phyloP scores from a whole-genome alignment of 2,888 invertebrate species.

The Biston betularia region DNA sequence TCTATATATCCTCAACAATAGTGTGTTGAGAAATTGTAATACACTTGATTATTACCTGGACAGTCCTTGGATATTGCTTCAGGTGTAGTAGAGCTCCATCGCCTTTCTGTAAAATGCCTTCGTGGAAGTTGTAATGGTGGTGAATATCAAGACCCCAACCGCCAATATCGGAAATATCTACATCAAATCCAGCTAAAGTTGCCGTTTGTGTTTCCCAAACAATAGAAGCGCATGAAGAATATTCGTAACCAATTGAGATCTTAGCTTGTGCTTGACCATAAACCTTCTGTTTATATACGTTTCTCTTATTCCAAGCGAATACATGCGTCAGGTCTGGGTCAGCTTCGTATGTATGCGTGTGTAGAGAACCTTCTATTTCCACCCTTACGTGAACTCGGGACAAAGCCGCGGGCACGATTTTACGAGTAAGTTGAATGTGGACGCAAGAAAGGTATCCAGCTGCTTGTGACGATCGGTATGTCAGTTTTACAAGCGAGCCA shows the following conservation, averaged over 20 bases:
- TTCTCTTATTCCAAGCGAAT: constrained; percentile 99
- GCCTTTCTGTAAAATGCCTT: constrained; percentile 98
- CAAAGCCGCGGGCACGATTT: constrained; percentile 91
- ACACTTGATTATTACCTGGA: constrained; percentile 83
- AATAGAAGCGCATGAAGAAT: constrained; percentile 93
- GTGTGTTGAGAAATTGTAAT: neutral
- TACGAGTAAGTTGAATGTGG: constrained; percentile 94
- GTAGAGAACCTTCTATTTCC: constrained; percentile 96
- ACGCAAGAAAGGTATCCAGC: constrained; percentile 97
- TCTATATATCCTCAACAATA: neutral
- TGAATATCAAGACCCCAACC: constrained; percentile 99
- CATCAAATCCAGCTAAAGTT: constrained; percentile 97
- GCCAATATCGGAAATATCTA: constrained; percentile 98
- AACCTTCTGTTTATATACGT: constrained; percentile 98
- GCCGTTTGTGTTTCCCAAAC: constrained; percentile 99
- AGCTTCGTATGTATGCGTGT: constrained; percentile 97
- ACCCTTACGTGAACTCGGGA: constrained; percentile 96
- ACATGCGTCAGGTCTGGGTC: constrained; percentile 98
- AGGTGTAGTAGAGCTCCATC: constrained; percentile 98
- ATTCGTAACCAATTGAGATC: constrained; percentile 97
- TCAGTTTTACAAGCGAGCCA: constrained; percentile 96
- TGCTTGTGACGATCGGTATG: constrained; percentile 98
- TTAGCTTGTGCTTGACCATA: constrained; percentile 95
- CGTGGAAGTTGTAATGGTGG: constrained; percentile 99
- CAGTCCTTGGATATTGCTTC: constrained; percentile 95